These are phyloP conservation scores for Euplexia lucipara DNA, from an alignment of 2,888 invertebrate genomes.

Conservation along the genomic window DNA sequence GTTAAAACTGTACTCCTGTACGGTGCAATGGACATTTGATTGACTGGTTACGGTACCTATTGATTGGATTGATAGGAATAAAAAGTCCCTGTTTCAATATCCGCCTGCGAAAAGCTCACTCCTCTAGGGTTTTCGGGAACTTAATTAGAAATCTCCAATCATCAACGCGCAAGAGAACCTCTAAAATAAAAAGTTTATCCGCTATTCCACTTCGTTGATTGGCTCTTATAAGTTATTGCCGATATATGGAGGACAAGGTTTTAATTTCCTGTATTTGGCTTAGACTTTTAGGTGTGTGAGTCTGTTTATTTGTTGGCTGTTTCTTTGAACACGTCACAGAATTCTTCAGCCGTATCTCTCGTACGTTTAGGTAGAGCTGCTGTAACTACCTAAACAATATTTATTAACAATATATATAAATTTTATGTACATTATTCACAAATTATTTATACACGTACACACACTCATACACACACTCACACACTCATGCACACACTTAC, in stretches of 20 bases:
- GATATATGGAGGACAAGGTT: slow-evolving; percentile 11
- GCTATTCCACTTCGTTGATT: slow-evolving; percentile 25
- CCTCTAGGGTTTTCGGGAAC: slow-evolving; percentile 52
- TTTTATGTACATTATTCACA: too few relatives aligned
- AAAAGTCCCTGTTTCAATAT: slow-evolving; percentile 58
- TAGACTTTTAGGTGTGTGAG: not conserved
- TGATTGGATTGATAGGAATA: slow-evolving; percentile 58
- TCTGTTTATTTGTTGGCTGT: not conserved
- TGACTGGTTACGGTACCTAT: slow-evolving; percentile 56
- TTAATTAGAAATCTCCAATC: slow-evolving; percentile 55
- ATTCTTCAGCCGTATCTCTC: too few relatives aligned
- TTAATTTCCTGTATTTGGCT: slow-evolving; percentile 23
- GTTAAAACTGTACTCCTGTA: slow-evolving; percentile 45
- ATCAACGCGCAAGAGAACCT: slow-evolving; percentile 20
- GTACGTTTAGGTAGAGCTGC: too few relatives aligned
- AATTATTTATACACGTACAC: too few relatives aligned
- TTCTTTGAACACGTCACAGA: too few relatives aligned
- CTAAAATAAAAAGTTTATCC: slow-evolving; percentile 37
- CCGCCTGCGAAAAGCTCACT: slow-evolving; percentile 46
- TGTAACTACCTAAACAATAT: too few relatives aligned
- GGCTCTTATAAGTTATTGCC: slow-evolving; percentile 16
- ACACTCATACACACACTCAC: too few relatives aligned
- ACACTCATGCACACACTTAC: too few relatives aligned
- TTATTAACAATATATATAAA: too few relatives aligned
- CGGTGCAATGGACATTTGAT: slow-evolving; percentile 58